Evolutionary conservation across 2,797 vertebrate species (phyloP).

Genomic region (Brotogeris chrysoptera): DNA sequence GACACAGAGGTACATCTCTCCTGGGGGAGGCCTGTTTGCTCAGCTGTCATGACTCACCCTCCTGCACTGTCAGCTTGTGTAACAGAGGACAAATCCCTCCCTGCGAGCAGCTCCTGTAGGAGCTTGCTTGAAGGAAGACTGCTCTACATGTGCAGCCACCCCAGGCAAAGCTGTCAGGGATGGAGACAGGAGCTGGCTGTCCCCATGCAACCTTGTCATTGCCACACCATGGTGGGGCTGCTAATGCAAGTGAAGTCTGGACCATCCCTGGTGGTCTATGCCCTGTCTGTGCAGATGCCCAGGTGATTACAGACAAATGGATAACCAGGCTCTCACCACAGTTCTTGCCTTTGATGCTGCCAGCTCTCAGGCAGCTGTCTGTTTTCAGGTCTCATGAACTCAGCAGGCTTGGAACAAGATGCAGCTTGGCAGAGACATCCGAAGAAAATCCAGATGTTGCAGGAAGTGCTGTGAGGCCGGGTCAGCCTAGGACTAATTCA

Average conservation of each 20-base stretch:
- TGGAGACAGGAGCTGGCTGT: background rate
- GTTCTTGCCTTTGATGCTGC: background rate
- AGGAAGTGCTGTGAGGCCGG: conserved; percentile 18
- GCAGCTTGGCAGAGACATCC: background rate
- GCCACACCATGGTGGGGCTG: background rate
- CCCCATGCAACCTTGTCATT: rapidly evolving
- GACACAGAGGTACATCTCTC: background rate
- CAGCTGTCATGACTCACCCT: background rate
- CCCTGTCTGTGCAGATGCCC: background rate
- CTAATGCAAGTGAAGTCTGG: rapidly evolving
- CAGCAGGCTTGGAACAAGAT: conserved; percentile 29
- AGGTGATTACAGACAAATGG: rapidly evolving
- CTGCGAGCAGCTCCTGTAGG: background rate
- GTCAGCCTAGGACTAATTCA: background rate
- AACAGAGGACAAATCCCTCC: background rate
- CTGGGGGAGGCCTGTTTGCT: background rate
- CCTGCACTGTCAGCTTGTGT: background rate
- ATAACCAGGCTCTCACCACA: background rate
- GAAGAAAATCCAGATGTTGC: conserved; percentile 48
- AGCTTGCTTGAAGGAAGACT: background rate
- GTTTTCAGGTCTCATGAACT: background rate
- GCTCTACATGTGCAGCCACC: background rate
- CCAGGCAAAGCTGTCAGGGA: background rate
- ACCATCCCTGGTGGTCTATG: rapidly evolving
- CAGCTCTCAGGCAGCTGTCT: conserved; percentile 6